Percentiles rank a stretch among this genome's conserved stretches.
Evolutionary conservation across 2,113 vertebrate genomes (phyloP).

Genomic region (Thalassarche chlororhynchos): DNA sequence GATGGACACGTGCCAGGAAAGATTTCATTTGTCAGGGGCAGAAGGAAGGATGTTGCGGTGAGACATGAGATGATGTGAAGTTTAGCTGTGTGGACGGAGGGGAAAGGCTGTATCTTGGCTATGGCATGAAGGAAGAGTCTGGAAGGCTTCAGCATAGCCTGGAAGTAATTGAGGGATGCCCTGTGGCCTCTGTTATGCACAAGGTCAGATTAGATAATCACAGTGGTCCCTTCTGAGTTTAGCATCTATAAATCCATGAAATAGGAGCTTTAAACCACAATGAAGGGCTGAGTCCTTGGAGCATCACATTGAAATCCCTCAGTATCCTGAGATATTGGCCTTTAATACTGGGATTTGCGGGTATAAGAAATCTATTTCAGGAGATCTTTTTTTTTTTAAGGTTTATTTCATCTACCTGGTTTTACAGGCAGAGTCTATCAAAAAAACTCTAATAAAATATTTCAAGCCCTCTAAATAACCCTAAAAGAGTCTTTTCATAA

Average conservation of each 20-base stretch:
- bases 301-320: not conserved
- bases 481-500: conserved; percentile 21
- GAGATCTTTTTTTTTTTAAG: not conserved
- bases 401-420: conserved; percentile 13
- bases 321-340: not conserved
- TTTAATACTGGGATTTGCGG: conserved; percentile 20
- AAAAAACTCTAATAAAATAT: conserved; percentile 38
- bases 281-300: not conserved
- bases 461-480: conserved; percentile 49
- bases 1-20: conserved; percentile 25
- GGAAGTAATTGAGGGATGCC: not conserved
- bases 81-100: not conserved
- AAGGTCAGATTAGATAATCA: conserved; percentile 1
- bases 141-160: not conserved
- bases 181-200: not conserved
- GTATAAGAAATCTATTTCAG: conserved; percentile 27
- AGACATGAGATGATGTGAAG: not conserved
- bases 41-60: not conserved
- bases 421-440: conserved; percentile 1
- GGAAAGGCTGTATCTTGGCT: not conserved
- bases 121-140: not conserved
- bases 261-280: not conserved
- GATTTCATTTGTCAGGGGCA: not conserved
- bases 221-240: not conserved
- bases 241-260: conserved; percentile 35